phyloP scores from a whole-genome alignment of 2,113 vertebrate species.

The Physeter macrocephalus region DNA sequence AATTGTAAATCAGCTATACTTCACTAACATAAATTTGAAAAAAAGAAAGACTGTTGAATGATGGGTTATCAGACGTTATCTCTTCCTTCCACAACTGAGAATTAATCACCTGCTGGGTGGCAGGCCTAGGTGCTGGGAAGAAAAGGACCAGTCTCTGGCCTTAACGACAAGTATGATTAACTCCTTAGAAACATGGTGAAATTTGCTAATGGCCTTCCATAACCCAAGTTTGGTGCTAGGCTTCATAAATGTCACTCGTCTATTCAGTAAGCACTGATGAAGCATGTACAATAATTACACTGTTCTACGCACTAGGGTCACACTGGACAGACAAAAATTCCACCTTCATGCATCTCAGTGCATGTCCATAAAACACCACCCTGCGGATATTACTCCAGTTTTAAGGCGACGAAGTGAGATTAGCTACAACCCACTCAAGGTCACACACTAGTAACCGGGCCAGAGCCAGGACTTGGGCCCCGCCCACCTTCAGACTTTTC shows the following conservation, averaged over 20 bases:
- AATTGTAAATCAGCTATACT: neutral
- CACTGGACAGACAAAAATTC: neutral
- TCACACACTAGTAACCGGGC: neutral
- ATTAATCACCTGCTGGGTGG: neutral
- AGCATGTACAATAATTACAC: too few relatives aligned
- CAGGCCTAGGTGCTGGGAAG: too few relatives aligned
- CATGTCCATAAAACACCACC: neutral
- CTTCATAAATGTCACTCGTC: neutral
- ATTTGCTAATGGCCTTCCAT: neutral
- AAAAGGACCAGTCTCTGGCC: neutral
- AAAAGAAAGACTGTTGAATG: neutral
- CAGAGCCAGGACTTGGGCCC: neutral
- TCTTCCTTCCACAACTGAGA: neutral
- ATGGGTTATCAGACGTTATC: neutral
- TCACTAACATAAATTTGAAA: neutral
- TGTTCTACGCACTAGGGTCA: neutral
- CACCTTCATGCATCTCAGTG: too few relatives aligned
- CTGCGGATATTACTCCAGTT: neutral
- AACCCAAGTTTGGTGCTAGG: neutral
- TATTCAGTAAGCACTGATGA: fast-evolving
- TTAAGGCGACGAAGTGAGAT: neutral
- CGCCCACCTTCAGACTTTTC: neutral
- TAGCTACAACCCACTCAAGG: neutral
- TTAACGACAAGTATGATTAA: neutral
- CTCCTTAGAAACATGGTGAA: neutral